phyloP scores from a whole-genome alignment of 2,888 invertebrate species.

The Steinernema carpocapsae region DNA sequence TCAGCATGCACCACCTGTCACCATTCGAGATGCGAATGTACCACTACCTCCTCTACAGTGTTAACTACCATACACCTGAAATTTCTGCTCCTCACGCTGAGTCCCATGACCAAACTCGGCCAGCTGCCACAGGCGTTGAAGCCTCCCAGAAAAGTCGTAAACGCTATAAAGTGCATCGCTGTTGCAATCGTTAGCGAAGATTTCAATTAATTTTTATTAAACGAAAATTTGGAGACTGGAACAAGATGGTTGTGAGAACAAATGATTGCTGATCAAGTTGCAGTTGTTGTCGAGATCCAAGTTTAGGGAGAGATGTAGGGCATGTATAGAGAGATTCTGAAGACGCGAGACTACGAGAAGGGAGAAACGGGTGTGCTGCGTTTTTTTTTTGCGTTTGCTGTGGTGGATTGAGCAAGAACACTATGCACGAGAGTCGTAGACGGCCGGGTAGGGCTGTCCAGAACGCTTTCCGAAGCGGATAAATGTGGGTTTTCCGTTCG shows the following conservation, averaged over 20 bases:
- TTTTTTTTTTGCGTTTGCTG: no score
- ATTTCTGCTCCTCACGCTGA: background rate
- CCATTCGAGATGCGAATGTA: conserved; percentile 61
- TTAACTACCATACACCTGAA: conserved; percentile 33
- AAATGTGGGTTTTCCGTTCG: conserved; percentile 54
- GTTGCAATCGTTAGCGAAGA: conserved; percentile 19
- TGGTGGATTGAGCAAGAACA: no score
- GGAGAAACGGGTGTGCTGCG: no score
- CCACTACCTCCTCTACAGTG: conserved; percentile 52
- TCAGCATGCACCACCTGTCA: conserved; percentile 61
- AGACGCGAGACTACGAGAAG: no score
- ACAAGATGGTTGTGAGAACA: conserved; percentile 23
- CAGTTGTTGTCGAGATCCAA: background rate
- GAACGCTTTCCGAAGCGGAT: conserved; percentile 50
- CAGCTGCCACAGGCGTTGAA: background rate
- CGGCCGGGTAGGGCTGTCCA: background rate
- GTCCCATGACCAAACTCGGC: no score
- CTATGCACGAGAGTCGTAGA: conserved; percentile 23
- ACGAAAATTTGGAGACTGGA: conserved; percentile 25
- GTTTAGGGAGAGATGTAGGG: background rate
- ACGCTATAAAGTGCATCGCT: conserved; percentile 5
- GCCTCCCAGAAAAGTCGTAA: background rate
- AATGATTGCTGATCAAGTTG: no score
- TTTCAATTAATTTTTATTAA: conserved; percentile 35
- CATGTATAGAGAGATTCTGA: no score